A percentile compares a stretch with the other conserved stretches of the same genome.
phyloP scores from a whole-genome alignment of 35 echinoderm and acorn worm genomes.

The Chiridota heheva region DNA sequence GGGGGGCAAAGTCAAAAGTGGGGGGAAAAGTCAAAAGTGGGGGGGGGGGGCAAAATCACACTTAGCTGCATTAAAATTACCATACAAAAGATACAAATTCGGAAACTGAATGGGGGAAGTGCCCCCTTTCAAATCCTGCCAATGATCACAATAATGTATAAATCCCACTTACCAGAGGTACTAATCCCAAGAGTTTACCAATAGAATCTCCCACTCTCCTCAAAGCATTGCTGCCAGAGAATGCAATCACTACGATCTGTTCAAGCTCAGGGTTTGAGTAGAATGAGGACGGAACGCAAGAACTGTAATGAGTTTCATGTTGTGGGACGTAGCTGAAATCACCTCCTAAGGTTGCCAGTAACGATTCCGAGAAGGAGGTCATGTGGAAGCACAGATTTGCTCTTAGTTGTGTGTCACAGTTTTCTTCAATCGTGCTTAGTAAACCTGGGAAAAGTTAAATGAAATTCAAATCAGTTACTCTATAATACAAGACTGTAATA shows the following conservation, averaged over 20 bases:
- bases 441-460: slow-evolving; percentile 45
- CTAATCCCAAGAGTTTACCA: slow-evolving; percentile 76
- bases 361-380: slow-evolving; percentile 66
- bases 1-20: no score
- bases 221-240: slow-evolving; percentile 64
- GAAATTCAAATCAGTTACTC: not conserved
- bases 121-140: not conserved
- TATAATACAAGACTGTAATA: no score
- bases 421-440: slow-evolving; percentile 59
- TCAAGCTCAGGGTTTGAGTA: slow-evolving; percentile 95
- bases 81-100: not conserved
- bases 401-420: slow-evolving; percentile 32
- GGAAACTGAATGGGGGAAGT: not conserved
- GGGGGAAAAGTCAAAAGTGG: no score
- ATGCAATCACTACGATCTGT: slow-evolving; percentile 82
- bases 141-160: not conserved
- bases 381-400: slow-evolving; percentile 79
- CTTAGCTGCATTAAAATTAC: not conserved
- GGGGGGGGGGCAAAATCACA: not conserved
- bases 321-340: slow-evolving; percentile 71
- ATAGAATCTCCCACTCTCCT: slow-evolving; percentile 65
- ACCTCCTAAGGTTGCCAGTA: slow-evolving; percentile 67
- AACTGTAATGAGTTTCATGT: slow-evolving; percentile 50
- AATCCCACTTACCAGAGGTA: slow-evolving; percentile 62
- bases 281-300: slow-evolving; percentile 44